Base-by-base conservation (phyloP, 2,797 vertebrate genomes). In the Intellagama lesueurii region DNA sequence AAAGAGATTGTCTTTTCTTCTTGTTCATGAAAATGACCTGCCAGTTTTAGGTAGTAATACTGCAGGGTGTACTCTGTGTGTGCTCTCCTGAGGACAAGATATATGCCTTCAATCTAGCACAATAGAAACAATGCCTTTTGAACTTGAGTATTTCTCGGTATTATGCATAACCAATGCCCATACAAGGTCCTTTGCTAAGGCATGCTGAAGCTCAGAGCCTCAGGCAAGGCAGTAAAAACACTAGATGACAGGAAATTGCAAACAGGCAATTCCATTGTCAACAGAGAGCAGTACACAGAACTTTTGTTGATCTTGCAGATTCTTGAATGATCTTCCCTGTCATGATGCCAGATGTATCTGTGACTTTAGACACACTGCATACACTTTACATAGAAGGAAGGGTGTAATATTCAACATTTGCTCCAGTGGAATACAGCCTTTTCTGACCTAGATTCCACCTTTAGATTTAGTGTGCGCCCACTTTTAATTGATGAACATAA, bases 261-360 rank as follows among this genome's bases (percentile, higher is more conserved):
- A 40, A 78, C 32, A 78, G 35, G 81, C 35, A 64, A 40, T 49
- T 49, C 60, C 66, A 72, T 68, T n/a, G 49, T 83, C 44, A 76
- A 5, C 60, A 49, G 56, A 52, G 26, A 30, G 60, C 7, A 60
- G 66, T 72, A 64, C 19, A 44, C 7, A 24, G 9, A 79, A 32
- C 56, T 40, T n/a, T 80, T 64, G 68, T 85, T 85, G 77, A 80
- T 80, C 26, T 26, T 78, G 75, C 44, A 79, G 85, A 56, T 72
- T 8, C 30, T 47, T 30, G 35, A 60, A 32, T 60, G 8, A 35
- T 73, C 2, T 22, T 60, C 22, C 28, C 40, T 68, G 26, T 11
- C 69, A 40, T 56, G 26, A 72, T 22, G 47, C 19, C 64, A 86
- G 40, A 56, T 52, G 22, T n/a, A 40, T 81, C 78, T 12, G 6